These are phyloP conservation scores for Apantesis nais DNA, from an alignment of 2,888 invertebrate species.

Conservation along the genomic window DNA sequence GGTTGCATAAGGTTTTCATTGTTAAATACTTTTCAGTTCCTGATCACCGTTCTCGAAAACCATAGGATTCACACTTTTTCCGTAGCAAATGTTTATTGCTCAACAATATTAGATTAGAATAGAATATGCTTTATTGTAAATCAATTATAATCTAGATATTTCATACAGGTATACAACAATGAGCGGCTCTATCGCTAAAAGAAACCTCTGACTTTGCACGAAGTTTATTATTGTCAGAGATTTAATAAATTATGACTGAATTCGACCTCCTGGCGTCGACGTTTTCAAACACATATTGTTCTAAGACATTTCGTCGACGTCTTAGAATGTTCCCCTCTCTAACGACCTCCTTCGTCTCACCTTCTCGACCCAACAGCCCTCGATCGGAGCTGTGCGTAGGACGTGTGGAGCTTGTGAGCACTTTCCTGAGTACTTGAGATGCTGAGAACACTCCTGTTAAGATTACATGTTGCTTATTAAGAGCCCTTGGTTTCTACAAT, in stretches of 20 bases:
- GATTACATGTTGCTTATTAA: conserved; percentile 1
- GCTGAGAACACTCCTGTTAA: neutral
- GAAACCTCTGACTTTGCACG: no score
- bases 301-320: neutral
- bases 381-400: conserved; percentile 2
- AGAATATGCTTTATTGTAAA: no score
- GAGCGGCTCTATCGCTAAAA: no score
- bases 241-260: neutral
- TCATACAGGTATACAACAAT: no score
- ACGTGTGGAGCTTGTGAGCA: neutral
- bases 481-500: neutral
- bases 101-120: neutral
- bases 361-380: neutral
- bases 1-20: neutral
- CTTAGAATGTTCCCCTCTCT: neutral
- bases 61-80: rapidly evolving
- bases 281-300: neutral
- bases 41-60: neutral
- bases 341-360: neutral
- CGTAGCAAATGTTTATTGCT: neutral
- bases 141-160: no score
- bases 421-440: neutral
- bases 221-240: neutral
- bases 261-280: neutral
- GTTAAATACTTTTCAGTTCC: neutral